A percentile compares a stretch with the other conserved stretches of the same genome.
Evolutionary conservation across 2,797 vertebrate species (phyloP).

Genomic region (Syngnathus rostellatus): DNA sequence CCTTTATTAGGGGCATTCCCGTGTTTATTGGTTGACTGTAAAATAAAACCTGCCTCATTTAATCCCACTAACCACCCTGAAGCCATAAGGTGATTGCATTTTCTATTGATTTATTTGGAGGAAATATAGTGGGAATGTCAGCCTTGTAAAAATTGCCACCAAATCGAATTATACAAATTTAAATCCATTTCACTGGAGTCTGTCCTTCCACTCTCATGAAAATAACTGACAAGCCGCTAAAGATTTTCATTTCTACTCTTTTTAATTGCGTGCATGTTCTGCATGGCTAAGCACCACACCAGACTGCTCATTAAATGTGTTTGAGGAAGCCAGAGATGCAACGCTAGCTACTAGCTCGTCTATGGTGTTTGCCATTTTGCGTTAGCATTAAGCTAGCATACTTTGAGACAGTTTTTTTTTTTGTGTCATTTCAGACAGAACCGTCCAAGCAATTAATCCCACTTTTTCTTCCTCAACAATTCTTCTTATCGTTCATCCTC

Average conservation of each 20-base stretch:
- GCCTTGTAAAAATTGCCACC: background rate
- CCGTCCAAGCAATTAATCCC: background rate
- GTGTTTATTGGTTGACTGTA: background rate
- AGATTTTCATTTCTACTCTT: background rate
- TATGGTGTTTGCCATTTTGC: no score
- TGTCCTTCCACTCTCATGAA: background rate
- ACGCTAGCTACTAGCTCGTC: no score
- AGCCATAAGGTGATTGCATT: background rate
- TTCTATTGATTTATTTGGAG: no score
- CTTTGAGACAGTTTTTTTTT: no score
- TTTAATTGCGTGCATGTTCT: background rate
- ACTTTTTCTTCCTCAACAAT: background rate
- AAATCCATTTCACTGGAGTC: background rate
- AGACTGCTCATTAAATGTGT: background rate
- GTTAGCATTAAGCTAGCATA: no score
- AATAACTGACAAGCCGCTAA: background rate
- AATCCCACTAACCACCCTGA: background rate
- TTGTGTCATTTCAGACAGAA: background rate
- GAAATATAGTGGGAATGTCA: no score
- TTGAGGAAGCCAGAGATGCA: no score
- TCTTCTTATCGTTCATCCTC: slow-evolving; percentile 2
- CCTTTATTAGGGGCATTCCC: background rate
- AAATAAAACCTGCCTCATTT: background rate
- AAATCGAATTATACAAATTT: background rate
- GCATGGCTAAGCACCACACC: background rate